Percentiles rank a stretch among this genome's conserved stretches.
Conservation (phyloP, 2,888 invertebrate genomes). For the Drosophila cognata region DNA sequence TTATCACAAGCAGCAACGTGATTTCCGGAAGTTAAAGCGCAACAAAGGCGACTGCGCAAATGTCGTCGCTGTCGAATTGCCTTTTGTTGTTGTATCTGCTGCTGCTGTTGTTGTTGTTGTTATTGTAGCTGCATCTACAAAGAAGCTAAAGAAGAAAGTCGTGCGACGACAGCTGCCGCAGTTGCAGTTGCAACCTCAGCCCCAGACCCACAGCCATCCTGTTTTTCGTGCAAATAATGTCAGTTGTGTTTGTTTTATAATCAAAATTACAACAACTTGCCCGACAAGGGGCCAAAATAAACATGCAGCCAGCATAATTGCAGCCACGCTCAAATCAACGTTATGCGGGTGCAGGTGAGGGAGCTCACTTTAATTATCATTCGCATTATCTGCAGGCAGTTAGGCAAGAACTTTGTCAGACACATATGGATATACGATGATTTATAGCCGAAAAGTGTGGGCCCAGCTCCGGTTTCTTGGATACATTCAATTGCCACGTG, state of each 20-base stretch:
- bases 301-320: constrained; percentile 60
- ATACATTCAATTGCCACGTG: constrained; percentile 18
- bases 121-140: constrained; percentile 37
- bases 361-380: not conserved
- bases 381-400: not conserved
- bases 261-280: constrained; percentile 71
- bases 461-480: constrained; percentile 3
- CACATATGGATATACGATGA: constrained; percentile 1
- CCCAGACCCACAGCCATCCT: constrained; percentile 54
- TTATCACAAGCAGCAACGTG: constrained; percentile 72
- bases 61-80: constrained; percentile 75
- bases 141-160: constrained; percentile 70
- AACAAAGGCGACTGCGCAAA: constrained; percentile 71
- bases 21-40: constrained; percentile 79
- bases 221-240: constrained; percentile 79
- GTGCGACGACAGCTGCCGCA: constrained; percentile 74
- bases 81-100: constrained; percentile 32
- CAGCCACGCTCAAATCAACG: constrained; percentile 19
- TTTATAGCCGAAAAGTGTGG: constrained; percentile 2
- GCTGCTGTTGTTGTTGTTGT: constrained; percentile 26
- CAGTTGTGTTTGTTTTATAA: constrained; percentile 81
- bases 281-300: constrained; percentile 48
- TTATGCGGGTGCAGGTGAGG: constrained; percentile 2
- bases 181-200: constrained; percentile 41
- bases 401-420: constrained; percentile 22